phyloP scores from a whole-genome alignment of 2,113 vertebrate genomes.

The Cervus canadensis region DNA sequence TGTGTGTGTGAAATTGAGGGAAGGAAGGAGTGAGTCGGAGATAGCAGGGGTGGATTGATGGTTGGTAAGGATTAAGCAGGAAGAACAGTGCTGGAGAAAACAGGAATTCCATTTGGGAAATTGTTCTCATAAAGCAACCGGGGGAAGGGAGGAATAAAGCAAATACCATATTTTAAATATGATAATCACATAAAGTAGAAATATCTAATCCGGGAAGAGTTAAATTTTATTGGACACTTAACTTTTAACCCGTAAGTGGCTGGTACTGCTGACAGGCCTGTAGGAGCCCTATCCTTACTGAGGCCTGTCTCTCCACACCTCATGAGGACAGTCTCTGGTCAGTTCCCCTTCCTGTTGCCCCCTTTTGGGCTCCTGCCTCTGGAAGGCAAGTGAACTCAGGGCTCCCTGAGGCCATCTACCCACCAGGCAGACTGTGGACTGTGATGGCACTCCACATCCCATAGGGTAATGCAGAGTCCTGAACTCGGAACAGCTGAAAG shows the following conservation, averaged over 20 bases:
- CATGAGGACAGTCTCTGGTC: background rate
- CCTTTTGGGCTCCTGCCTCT: background rate
- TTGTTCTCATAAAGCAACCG: background rate
- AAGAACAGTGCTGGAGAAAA: conserved; percentile 9
- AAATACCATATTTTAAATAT: background rate
- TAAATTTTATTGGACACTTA: background rate
- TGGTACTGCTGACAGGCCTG: background rate
- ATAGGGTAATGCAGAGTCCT: background rate
- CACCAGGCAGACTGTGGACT: background rate
- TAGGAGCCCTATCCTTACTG: background rate
- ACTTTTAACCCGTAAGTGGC: background rate
- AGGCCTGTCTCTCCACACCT: background rate
- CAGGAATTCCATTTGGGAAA: background rate
- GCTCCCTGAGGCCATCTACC: background rate
- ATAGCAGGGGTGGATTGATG: background rate
- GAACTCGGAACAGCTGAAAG: background rate
- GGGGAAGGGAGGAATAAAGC: background rate
- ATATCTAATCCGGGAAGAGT: background rate
- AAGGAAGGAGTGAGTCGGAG: background rate
- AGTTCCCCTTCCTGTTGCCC: background rate
- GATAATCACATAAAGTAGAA: background rate
- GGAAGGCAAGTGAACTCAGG: background rate
- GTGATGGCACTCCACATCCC: background rate
- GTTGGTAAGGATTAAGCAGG: background rate
- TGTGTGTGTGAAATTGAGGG: background rate